Evolutionary conservation across 2,113 vertebrate genomes (phyloP).

Genomic region (Anthoscopus minutus): DNA sequence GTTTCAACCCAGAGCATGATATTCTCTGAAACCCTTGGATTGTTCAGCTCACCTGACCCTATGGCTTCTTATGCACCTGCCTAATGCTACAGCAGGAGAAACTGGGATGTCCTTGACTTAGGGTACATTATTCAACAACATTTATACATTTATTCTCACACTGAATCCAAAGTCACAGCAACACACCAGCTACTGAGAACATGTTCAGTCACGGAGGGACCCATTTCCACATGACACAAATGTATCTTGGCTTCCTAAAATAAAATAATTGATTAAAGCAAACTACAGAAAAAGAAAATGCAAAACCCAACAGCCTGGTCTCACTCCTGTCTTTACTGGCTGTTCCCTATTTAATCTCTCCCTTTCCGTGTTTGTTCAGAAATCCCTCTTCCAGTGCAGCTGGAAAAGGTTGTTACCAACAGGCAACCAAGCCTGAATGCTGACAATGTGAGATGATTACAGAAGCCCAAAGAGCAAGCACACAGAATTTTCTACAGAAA

Average conservation of each 20-base stretch:
- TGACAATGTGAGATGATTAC: neutral
- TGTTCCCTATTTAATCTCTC: neutral
- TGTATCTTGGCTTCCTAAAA: neutral
- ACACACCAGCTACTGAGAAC: neutral
- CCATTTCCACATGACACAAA: neutral
- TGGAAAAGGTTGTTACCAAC: neutral
- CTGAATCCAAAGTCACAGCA: neutral
- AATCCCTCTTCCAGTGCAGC: neutral
- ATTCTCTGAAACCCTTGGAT: neutral
- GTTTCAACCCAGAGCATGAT: neutral
- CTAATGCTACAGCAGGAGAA: neutral
- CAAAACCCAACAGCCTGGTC: neutral
- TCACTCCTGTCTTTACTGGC: neutral
- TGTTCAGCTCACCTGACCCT: neutral
- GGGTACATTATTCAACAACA: too few species aligned
- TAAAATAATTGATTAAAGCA: neutral
- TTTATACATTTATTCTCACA: neutral
- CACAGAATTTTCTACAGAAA: neutral
- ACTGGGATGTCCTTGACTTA: neutral
- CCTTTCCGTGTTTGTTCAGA: neutral
- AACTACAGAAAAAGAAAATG: neutral
- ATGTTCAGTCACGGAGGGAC: neutral
- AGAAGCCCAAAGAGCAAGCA: neutral
- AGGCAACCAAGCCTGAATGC: neutral
- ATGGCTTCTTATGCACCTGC: neutral